Conservation (phyloP, 2,797 vertebrate species). For the Melanotaenia parkinsoni region DNA sequence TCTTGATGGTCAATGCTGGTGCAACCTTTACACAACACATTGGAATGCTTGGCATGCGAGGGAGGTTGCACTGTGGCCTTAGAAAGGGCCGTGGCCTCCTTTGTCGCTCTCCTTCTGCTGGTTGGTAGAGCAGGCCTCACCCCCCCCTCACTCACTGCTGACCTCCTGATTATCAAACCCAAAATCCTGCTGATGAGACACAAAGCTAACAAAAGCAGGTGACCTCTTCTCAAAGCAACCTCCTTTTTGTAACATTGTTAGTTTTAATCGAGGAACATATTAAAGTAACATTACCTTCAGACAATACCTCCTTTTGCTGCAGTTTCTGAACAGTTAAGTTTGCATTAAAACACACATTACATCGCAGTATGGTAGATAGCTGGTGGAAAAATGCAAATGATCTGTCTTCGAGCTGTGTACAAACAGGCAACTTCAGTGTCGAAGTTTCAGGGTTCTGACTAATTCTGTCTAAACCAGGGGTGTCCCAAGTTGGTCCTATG, state of each 20-base stretch:
- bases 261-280: slow-evolving; percentile 33
- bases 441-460: slow-evolving; percentile 30
- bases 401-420: slow-evolving; percentile 46
- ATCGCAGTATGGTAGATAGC: slow-evolving; percentile 20
- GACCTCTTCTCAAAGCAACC: slow-evolving; percentile 50
- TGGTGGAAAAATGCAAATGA: slow-evolving; percentile 62
- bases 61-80: slow-evolving; percentile 78
- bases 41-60: slow-evolving; percentile 89
- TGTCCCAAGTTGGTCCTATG: no score
- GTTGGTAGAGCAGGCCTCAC: slow-evolving; percentile 71
- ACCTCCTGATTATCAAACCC: slow-evolving; percentile 61
- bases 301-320: slow-evolving; percentile 20
- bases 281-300: slow-evolving; percentile 21
- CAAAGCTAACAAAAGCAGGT: slow-evolving; percentile 52
- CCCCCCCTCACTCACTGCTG: slow-evolving; percentile 46
- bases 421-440: slow-evolving; percentile 43
- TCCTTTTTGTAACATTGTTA: slow-evolving; percentile 20
- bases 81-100: slow-evolving; percentile 81
- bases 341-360: slow-evolving; percentile 49
- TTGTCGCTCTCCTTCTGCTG: slow-evolving; percentile 82
- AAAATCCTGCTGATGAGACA: slow-evolving; percentile 52
- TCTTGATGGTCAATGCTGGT: slow-evolving; percentile 57
- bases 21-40: slow-evolving; percentile 88
- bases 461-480: slow-evolving; percentile 12
- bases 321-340: slow-evolving; percentile 35